Base-by-base conservation (phyloP, 2,113 vertebrate genomes). In the Catharus fuscescens region DNA sequence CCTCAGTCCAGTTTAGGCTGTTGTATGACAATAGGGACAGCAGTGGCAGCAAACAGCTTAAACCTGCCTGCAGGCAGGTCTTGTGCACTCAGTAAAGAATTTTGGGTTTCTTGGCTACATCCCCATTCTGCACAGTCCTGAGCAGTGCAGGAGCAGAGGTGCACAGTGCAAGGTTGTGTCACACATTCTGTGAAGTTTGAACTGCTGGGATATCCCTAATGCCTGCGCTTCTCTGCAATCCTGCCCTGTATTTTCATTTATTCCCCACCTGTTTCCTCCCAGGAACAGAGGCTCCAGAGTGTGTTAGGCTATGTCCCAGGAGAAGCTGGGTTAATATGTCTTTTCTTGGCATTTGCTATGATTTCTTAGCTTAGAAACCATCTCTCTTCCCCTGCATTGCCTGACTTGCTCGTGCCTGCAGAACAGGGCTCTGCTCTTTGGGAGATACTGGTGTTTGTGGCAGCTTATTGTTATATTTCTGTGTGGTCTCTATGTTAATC, bases 401-500 rank as follows among this genome's bases (percentile, higher is more conserved):
- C 18, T 50, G 40, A 59, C 66, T 48, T 32, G 52, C 26, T 88
- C n/a, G 0, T 60, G 72, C 59, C 57, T 96, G 60, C 81, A n/a
- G 91, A 86, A n/a, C 20, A 34, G 91, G 71, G 29, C 60, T 92
- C n/a, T 88, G 73, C 65, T 95, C 61, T 96, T 95, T 28, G 40
- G 94, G 96, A 95, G 88, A 92, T 92, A n/a, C 67, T 66, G 65
- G 61, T 92, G 54, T 93, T 97, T 90, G 72, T 15, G 6, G 92
- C 91, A 97, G 92, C 97, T 97, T 91, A 95, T 93, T 92, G 50
- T 93, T 86, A 90, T 92, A 94, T 95, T 96, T 96, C 95, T 97
- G 80, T 90, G 89, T 95, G 88, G 87, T 91, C 91, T 96, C 88
- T 93, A 44, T 93, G 96, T 95, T 97, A 95, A 97, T 98, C 97